A percentile compares a stretch with the other conserved stretches of the same genome.
These are phyloP conservation scores for Nautilus pompilius DNA, from an alignment of 1,140 invertebrate genomes.

Conservation along the genomic window DNA sequence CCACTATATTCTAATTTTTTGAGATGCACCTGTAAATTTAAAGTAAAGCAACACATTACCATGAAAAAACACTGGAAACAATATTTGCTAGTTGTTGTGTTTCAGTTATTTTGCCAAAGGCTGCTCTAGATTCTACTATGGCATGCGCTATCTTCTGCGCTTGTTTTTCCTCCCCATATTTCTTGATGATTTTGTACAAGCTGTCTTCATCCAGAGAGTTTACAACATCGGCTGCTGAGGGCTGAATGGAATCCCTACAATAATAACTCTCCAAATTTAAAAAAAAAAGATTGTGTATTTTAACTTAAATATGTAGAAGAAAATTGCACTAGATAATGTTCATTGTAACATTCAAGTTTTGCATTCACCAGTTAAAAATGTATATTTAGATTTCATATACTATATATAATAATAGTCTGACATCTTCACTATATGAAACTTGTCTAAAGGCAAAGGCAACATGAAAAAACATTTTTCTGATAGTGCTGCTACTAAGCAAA, in stretches of 20 bases:
- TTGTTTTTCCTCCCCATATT: slow-evolving; percentile 87
- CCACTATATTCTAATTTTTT: too few relatives aligned
- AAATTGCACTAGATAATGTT: not conserved
- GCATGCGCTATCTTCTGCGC: slow-evolving; percentile 83
- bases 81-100: slow-evolving; percentile 81
- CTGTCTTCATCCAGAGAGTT: slow-evolving; percentile 73
- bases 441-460: too few relatives aligned
- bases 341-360: too few relatives aligned
- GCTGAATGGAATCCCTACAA: slow-evolving; percentile 59
- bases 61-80: slow-evolving; percentile 65
- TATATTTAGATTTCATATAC: too few relatives aligned
- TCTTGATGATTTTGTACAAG: slow-evolving; percentile 77
- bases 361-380: too few relatives aligned
- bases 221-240: slow-evolving; percentile 83
- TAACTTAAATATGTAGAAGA: not conserved
- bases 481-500: too few relatives aligned
- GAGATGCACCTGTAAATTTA: too few relatives aligned
- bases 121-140: slow-evolving; percentile 82
- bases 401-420: too few relatives aligned
- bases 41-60: too few relatives aligned
- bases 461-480: too few relatives aligned
- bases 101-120: slow-evolving; percentile 74
- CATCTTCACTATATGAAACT: too few relatives aligned
- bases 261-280: not conserved
- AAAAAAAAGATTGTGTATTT: not conserved